Percentiles rank a stretch among this genome's conserved stretches.
Conservation (phyloP, 2,888 invertebrate genomes). For the Ischnus inquisitorius region DNA sequence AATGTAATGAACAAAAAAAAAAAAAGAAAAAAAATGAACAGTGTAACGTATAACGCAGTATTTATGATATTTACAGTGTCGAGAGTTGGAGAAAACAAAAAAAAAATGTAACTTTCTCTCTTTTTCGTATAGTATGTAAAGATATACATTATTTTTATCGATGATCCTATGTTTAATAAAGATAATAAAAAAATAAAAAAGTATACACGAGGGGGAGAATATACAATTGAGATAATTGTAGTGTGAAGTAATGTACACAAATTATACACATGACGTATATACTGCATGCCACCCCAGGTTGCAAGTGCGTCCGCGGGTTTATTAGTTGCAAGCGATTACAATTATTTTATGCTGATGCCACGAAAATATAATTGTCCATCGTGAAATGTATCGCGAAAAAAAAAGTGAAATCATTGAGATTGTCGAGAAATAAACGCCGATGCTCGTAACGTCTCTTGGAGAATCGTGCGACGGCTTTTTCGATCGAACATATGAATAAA, state of each 20-base stretch:
- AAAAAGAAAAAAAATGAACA: slow-evolving; percentile 54
- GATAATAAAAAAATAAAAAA: slow-evolving; percentile 61
- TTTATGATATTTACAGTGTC: slow-evolving; percentile 63
- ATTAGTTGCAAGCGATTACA: slow-evolving; percentile 79
- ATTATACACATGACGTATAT: slow-evolving; percentile 78
- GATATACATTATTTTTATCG: slow-evolving; percentile 75
- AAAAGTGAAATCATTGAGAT: background rate
- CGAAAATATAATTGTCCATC: background rate
- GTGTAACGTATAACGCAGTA: slow-evolving; percentile 40
- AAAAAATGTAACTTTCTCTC: slow-evolving; percentile 38
- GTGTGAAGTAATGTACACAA: slow-evolving; percentile 82
- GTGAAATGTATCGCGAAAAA: background rate
- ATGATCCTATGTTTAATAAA: slow-evolving; percentile 71
- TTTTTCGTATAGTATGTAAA: slow-evolving; percentile 47
- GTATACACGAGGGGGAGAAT: slow-evolving; percentile 76
- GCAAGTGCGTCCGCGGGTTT: slow-evolving; percentile 81
- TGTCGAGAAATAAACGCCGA: background rate
- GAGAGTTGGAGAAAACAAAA: slow-evolving; percentile 19
- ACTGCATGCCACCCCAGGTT: slow-evolving; percentile 81
- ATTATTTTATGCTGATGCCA: slow-evolving; percentile 56
- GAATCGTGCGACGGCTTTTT: slow-evolving; percentile 18
- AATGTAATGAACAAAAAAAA: slow-evolving; percentile 57
- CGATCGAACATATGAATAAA: slow-evolving; percentile 20
- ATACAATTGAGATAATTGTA: slow-evolving; percentile 82
- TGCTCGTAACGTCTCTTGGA: background rate